phyloP scores from a whole-genome alignment of 1,140 invertebrate species.

The Bombus superbus region DNA sequence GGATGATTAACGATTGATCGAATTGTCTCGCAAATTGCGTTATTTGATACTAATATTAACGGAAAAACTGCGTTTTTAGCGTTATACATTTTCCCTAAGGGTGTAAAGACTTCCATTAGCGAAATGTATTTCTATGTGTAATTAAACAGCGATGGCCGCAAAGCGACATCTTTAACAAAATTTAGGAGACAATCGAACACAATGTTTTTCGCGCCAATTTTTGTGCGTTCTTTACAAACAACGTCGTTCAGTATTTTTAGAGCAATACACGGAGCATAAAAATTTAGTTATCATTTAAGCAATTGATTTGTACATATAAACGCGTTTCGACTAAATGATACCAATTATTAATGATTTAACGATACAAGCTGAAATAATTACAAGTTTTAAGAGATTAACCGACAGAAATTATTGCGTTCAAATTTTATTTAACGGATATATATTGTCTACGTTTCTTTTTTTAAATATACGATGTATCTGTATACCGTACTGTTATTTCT shows the following conservation, averaged over 20 bases:
- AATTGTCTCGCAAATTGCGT: slow-evolving; percentile 1
- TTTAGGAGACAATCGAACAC: background rate
- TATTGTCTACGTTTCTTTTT: background rate
- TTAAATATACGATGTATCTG: background rate
- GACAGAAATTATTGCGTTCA: background rate
- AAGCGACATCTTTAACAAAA: background rate
- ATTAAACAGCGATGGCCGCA: background rate
- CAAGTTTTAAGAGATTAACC: background rate
- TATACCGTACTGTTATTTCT: background rate
- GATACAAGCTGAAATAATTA: background rate
- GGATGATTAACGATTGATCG: background rate
- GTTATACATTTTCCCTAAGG: background rate
- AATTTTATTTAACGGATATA: background rate
- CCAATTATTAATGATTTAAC: no score
- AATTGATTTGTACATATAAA: background rate
- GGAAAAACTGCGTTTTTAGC: background rate
- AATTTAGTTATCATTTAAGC: background rate
- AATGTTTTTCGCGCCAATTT: background rate
- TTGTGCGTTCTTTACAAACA: background rate
- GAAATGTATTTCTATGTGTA: background rate
- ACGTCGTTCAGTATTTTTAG: background rate
- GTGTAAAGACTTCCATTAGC: background rate
- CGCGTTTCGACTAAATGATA: background rate
- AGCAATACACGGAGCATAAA: background rate
- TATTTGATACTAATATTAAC: background rate